Evolutionary conservation across 2,113 vertebrate species (phyloP).

Genomic region (Rhinolophus sinicus): DNA sequence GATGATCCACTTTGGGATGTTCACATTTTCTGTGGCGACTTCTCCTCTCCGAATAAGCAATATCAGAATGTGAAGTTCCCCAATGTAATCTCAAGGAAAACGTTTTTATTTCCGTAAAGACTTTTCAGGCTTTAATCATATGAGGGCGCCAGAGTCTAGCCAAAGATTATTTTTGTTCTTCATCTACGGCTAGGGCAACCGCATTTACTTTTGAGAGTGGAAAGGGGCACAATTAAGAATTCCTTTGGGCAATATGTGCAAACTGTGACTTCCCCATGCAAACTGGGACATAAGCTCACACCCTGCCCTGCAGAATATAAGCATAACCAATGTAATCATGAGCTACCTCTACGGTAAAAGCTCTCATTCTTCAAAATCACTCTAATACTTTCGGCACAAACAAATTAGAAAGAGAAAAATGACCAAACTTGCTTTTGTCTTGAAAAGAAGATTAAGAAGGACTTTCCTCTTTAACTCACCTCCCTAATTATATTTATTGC

Average conservation of each 20-base stretch:
- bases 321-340: not conserved
- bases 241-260: not conserved
- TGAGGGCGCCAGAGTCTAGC: slow-evolving; percentile 47
- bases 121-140: not conserved
- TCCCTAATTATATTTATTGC: not conserved
- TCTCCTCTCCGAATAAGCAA: not conserved
- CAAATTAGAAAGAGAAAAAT: not conserved
- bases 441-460: not conserved
- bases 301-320: not conserved
- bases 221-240: not conserved
- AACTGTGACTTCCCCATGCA: not conserved
- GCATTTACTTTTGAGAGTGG: not conserved
- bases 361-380: not conserved
- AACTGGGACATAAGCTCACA: not conserved
- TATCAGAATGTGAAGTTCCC: not conserved
- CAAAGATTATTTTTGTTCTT: not conserved
- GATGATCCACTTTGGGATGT: not conserved
- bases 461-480: not conserved
- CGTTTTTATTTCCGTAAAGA: not conserved
- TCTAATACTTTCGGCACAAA: not conserved
- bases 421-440: not conserved
- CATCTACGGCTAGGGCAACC: not conserved
- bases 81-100: not conserved
- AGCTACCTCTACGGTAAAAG: not conserved
- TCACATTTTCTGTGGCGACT: not conserved